phyloP scores from a whole-genome alignment of 2,797 vertebrate genomes.

The Eleutherodactylus coqui region DNA sequence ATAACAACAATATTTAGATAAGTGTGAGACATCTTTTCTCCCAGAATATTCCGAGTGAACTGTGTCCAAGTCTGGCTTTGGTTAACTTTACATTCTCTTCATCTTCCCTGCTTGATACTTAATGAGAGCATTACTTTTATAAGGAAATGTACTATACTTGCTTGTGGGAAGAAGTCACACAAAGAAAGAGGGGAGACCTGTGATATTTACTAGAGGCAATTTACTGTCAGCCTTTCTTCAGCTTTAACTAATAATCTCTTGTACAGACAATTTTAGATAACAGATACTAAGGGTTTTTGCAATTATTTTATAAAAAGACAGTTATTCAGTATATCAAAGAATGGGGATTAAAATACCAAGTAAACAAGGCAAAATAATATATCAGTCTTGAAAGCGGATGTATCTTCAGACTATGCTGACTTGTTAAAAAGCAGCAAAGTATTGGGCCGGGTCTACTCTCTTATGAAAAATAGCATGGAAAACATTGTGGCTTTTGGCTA shows the following conservation, averaged over 20 bases:
- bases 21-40: slow-evolving; percentile 76
- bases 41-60: slow-evolving; percentile 74
- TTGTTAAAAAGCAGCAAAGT: too few relatives aligned
- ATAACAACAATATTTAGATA: slow-evolving; percentile 79
- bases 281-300: not conserved
- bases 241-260: not conserved
- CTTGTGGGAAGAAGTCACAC: slow-evolving; percentile 43
- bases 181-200: slow-evolving; percentile 3
- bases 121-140: slow-evolving; percentile 60
- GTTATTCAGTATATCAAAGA: not conserved
- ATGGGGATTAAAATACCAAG: too few relatives aligned
- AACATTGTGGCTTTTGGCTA: too few relatives aligned
- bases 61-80: slow-evolving; percentile 68
- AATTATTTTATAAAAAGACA: not conserved
- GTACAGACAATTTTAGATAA: not conserved
- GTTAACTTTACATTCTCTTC: slow-evolving; percentile 67
- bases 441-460: too few relatives aligned
- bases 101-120: slow-evolving; percentile 68
- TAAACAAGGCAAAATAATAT: too few relatives aligned
- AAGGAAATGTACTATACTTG: slow-evolving; percentile 24
- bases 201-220: not conserved
- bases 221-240: not conserved
- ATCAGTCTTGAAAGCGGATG: too few relatives aligned
- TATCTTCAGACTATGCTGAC: too few relatives aligned
- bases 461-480: too few relatives aligned